These are phyloP conservation scores for Darevskia nairensis DNA, from an alignment of 2,797 vertebrate genomes.

Conservation along the genomic window DNA sequence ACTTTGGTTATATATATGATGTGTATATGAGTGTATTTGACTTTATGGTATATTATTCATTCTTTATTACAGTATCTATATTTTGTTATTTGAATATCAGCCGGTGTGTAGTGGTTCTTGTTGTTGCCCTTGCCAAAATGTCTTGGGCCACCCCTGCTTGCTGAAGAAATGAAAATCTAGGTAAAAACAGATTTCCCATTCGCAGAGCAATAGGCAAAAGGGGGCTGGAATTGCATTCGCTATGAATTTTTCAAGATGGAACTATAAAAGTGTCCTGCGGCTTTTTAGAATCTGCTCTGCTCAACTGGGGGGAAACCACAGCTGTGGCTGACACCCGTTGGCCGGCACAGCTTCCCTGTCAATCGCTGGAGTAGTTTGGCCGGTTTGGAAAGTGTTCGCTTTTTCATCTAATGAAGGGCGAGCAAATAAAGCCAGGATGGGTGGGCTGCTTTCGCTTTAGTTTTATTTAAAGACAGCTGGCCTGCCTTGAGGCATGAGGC, in stretches of 20 bases:
- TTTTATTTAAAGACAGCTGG: background rate
- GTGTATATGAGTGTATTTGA: no score
- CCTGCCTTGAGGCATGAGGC: no score
- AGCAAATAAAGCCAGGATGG: background rate
- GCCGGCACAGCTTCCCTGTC: background rate
- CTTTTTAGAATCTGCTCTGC: background rate
- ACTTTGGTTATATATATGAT: no score
- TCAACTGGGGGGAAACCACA: background rate
- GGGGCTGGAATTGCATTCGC: background rate
- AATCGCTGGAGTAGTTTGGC: background rate
- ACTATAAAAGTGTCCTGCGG: background rate
- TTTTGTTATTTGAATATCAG: no score
- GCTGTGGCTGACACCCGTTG: background rate
- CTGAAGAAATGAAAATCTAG: no score
- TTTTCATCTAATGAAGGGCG: background rate
- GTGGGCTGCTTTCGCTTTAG: background rate
- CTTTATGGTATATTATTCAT: no score
- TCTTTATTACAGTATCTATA: no score
- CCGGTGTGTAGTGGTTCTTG: no score
- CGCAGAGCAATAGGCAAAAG: background rate
- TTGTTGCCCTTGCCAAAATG: no score
- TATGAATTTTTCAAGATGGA: background rate
- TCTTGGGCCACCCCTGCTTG: no score
- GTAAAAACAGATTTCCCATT: background rate
- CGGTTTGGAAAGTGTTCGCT: background rate